These are phyloP conservation scores for Nothocercus nigrocapillus DNA, from an alignment of 2,113 vertebrate species.

Conservation along the genomic window DNA sequence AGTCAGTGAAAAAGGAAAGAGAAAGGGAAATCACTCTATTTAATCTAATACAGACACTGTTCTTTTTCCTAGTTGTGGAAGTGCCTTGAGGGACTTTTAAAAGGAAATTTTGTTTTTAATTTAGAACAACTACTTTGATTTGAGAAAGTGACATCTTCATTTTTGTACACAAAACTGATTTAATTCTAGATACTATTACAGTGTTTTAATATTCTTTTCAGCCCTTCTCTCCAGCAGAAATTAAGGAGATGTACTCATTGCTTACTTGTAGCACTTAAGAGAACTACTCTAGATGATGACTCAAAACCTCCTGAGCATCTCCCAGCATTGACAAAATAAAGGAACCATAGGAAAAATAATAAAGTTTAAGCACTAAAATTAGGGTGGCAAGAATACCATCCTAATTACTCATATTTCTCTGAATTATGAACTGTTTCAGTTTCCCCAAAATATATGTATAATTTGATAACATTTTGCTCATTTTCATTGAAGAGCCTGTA, in stretches of 20 bases:
- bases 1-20: background rate
- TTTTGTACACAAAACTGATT: background rate
- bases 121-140: background rate
- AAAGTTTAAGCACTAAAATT: background rate
- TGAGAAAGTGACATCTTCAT: background rate
- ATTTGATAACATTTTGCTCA: background rate
- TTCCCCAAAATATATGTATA: background rate
- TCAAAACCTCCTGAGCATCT: background rate
- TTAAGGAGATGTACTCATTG: background rate
- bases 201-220: background rate
- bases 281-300: background rate
- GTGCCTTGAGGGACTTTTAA: background rate
- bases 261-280: background rate
- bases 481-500: background rate
- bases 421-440: background rate
- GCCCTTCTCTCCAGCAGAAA: background rate
- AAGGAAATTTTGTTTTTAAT: background rate
- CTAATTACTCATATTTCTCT: background rate
- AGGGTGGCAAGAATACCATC: background rate
- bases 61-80: background rate
- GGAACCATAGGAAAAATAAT: background rate
- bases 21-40: background rate
- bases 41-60: background rate
- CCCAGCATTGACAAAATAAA: background rate
- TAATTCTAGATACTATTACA: background rate